Percentiles rank a stretch among this genome's conserved stretches.
Conservation (phyloP, 2,888 invertebrate genomes). For the Pachycephus smyrnensis region DNA sequence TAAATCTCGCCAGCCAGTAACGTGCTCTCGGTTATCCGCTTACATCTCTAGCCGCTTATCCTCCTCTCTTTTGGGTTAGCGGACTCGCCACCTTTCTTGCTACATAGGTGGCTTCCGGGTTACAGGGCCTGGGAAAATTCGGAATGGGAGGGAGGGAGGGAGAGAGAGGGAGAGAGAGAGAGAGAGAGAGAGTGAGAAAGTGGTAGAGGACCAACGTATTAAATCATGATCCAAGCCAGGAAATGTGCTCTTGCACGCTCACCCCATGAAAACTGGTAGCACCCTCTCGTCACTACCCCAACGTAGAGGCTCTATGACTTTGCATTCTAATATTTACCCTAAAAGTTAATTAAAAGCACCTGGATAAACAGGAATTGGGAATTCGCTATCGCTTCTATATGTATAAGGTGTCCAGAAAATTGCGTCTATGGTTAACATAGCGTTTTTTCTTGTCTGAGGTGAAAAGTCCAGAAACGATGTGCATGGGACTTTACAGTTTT, state of each 20-base stretch:
- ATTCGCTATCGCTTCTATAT: background rate
- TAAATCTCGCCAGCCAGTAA: constrained; percentile 28
- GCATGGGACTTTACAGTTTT: background rate
- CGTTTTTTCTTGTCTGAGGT: background rate
- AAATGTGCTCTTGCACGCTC: background rate
- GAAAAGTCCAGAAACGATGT: background rate
- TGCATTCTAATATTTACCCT: constrained; percentile 17
- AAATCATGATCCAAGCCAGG: background rate
- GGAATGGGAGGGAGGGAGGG: background rate
- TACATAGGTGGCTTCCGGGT: background rate
- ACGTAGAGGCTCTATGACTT: background rate
- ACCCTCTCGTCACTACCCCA: background rate
- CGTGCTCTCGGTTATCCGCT: constrained; percentile 3
- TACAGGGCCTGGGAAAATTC: background rate
- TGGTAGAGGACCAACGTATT: background rate
- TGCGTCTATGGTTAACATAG: background rate
- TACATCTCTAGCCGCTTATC: background rate
- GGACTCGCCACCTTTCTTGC: background rate
- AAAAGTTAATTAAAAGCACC: constrained; percentile 15
- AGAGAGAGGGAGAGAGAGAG: no score
- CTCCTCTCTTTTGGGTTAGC: background rate
- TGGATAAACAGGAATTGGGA: background rate
- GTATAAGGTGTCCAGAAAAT: background rate
- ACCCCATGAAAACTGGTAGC: background rate
- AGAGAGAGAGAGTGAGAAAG: background rate